Conservation (phyloP, 2,113 vertebrate species). For the Pachyramphus minor region DNA sequence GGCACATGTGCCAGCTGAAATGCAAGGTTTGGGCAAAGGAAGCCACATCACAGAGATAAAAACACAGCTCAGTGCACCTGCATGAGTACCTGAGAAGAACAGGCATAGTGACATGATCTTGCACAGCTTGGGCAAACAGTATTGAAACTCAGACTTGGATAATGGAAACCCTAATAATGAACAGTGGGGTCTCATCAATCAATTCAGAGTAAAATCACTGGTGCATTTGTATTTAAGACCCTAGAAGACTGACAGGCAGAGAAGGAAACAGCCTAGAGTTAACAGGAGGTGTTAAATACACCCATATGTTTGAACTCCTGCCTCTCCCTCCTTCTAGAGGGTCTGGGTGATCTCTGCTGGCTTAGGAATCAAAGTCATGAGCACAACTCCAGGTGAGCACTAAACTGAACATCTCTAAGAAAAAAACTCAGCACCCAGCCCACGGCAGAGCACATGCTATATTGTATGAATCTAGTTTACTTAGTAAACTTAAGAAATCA, state of each 20-base stretch:
- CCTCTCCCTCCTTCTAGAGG: background rate
- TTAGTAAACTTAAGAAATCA: background rate
- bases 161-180: background rate
- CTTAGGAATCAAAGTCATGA: background rate
- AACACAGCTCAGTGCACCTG: background rate
- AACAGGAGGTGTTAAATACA: background rate
- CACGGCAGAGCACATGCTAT: accelerated
- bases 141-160: background rate
- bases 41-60: background rate
- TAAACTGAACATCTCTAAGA: background rate
- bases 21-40: background rate
- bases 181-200: background rate
- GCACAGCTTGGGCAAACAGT: background rate
- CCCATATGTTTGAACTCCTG: accelerated
- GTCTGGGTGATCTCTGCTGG: background rate
- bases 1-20: background rate
- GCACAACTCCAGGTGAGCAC: background rate
- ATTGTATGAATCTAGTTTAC: background rate
- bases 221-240: background rate
- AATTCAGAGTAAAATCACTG: background rate
- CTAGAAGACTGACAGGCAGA: background rate
- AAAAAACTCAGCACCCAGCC: background rate
- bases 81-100: background rate
- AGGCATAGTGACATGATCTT: background rate
- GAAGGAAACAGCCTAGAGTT: background rate